Evolutionary conservation across 1,140 invertebrate genomes (phyloP), one percentile per base, ranked within the genome.

Genomic region (Himalopsyche phryganea): DNA sequence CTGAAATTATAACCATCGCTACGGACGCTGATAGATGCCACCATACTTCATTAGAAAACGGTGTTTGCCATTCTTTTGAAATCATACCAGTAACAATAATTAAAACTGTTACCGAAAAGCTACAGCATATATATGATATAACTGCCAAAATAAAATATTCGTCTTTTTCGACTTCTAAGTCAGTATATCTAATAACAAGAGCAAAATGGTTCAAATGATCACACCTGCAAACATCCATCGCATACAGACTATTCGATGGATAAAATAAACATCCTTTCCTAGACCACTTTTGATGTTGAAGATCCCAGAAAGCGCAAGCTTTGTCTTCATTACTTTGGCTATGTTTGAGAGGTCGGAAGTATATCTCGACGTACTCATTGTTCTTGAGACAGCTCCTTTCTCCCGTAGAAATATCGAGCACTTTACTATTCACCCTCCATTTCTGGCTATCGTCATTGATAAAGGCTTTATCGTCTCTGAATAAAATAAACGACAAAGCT

Each of bases 161-260:
- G 42, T 75, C 54, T 9, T n/a, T n/a, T 41, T 73, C 65, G 2
- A 69, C 69, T 41, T 76, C 71, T 0, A 69, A 66, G 1, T 68
- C 36, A 33, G 50, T 61, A 13, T 66, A 63, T 0, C 70, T 69
- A 1, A 80, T 63, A 1, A 80, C 67, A 62, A 79, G 72, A 1
- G 77, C 77, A 61, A 80, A 80, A 58, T 79, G 77, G 0, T 77
- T 80, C 4, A 80, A 67, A 58, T 80, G 78, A 38, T 68, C 60
- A 61, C 77, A 79, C 13, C 74, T 63, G 58, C 78, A 80, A 9
- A 69, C 73, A 56, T 78, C 76, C 11, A 79, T 60, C 19, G 60
- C 55, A 6, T 69, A 69, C 10, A 49, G 14, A 9, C 14, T 42
- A 14, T 54, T 10, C 11, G 6, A 23, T 5, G 33, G n/a, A 4